Evolutionary conservation across 2,888 invertebrate species (phyloP).

Genomic region (Seira sanloemensis): DNA sequence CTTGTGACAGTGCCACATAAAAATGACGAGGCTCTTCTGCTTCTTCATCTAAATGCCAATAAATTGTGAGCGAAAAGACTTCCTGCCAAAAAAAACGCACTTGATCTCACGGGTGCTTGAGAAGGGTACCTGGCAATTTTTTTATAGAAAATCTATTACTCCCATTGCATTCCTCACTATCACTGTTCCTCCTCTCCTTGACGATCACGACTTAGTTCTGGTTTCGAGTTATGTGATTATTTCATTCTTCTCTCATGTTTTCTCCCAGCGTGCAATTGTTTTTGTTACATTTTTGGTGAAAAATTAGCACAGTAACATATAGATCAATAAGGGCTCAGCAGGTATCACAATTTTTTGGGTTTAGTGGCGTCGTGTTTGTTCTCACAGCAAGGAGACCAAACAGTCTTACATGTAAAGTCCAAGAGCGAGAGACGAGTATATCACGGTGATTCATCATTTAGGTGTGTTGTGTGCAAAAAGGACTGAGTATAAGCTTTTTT

Average conservation of each 20-base stretch:
- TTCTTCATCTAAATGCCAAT: conserved; percentile 1
- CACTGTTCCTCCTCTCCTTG: background rate
- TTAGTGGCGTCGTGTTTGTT: conserved; percentile 5
- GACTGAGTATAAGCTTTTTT: conserved; percentile 6
- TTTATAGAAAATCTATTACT: too few species aligned
- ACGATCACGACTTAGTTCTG: background rate
- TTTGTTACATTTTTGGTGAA: background rate
- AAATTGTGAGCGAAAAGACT: background rate
- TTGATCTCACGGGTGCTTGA: background rate
- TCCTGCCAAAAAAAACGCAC: background rate
- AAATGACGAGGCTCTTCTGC: background rate
- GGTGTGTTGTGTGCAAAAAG: conserved; percentile 11
- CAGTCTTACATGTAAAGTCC: background rate
- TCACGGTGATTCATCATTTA: conserved; percentile 58
- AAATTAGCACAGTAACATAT: conserved; percentile 55
- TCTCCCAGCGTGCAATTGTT: background rate
- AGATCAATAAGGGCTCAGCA: conserved; percentile 15
- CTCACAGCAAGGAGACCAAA: conserved; percentile 15
- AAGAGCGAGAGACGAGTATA: conserved; percentile 43
- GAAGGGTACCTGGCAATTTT: too few species aligned
- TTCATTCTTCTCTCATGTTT: background rate
- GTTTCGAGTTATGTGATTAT: background rate
- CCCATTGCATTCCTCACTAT: too few species aligned
- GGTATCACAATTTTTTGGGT: background rate
- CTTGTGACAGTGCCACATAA: background rate